A percentile compares a stretch with the other conserved stretches of the same genome.
Evolutionary conservation across 2,888 invertebrate species (phyloP).

Genomic region (Amiota minor): DNA sequence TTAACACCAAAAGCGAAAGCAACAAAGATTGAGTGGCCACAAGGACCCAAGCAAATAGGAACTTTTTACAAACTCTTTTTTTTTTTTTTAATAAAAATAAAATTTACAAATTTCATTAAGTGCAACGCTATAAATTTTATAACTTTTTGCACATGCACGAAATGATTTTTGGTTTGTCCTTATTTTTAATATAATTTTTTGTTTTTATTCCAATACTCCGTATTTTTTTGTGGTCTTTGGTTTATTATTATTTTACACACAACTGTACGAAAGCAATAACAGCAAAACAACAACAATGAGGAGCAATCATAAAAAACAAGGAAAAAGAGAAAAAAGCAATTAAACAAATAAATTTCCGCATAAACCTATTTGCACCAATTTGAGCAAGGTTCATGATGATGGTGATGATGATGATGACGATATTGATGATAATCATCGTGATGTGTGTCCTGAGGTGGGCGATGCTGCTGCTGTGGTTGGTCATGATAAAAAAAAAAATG

Average conservation of each 20-base stretch:
- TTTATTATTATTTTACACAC: too few relatives aligned
- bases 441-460: constrained; percentile 1
- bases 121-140: constrained; percentile 53
- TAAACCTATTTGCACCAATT: constrained; percentile 50
- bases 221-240: background rate
- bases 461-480: background rate
- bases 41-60: background rate
- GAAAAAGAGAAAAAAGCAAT: constrained; percentile 52
- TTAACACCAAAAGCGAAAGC: too few relatives aligned
- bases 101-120: constrained; percentile 43
- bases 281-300: too few relatives aligned
- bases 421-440: background rate
- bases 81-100: too few relatives aligned
- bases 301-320: too few relatives aligned
- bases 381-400: constrained; percentile 14
- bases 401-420: background rate
- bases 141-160: constrained; percentile 45
- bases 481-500: constrained; percentile 7
- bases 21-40: too few relatives aligned
- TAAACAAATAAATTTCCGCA: constrained; percentile 64
- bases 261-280: too few relatives aligned
- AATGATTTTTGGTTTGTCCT: constrained; percentile 45
- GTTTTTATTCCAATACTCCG: background rate
- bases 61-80: constrained; percentile 32
- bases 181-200: constrained; percentile 7